Percentiles rank a stretch among this genome's conserved stretches.
These are phyloP conservation scores for Hypotaenidia philippensis DNA, from an alignment of 2,797 vertebrate genomes.

Conservation along the genomic window DNA sequence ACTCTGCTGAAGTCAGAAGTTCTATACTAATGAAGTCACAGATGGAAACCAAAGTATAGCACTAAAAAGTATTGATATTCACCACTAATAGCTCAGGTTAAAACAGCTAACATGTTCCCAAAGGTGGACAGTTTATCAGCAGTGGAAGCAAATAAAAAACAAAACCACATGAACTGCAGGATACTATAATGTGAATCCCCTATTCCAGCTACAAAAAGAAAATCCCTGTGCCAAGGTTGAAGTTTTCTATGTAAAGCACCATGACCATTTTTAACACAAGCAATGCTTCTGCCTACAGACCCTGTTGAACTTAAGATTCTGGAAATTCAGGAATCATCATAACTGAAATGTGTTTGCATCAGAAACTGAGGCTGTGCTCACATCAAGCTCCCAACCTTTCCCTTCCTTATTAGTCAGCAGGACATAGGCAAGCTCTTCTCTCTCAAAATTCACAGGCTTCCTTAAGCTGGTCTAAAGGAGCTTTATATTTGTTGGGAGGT, in stretches of 20 bases:
- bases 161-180: not conserved
- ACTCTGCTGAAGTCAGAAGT: not conserved
- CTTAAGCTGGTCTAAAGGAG: not conserved
- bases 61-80: slow-evolving; percentile 4
- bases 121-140: not conserved
- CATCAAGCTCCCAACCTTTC: not conserved
- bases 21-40: slow-evolving; percentile 25
- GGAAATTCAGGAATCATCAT: not conserved
- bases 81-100: not conserved
- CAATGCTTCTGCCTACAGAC: not conserved
- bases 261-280: not conserved
- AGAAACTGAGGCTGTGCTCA: not conserved
- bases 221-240: not conserved
- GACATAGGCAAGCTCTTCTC: not conserved
- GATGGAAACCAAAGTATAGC: not conserved
- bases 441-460: not conserved
- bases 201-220: not conserved
- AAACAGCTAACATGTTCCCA: not conserved
- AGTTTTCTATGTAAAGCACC: not conserved
- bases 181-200: not conserved
- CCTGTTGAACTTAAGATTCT: not conserved
- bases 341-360: not conserved
- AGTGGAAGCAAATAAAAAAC: not conserved
- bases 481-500: not conserved
- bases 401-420: not conserved